Evolutionary conservation across 2,888 invertebrate genomes (phyloP).

Genomic region (Blastobasis lacticolella): DNA sequence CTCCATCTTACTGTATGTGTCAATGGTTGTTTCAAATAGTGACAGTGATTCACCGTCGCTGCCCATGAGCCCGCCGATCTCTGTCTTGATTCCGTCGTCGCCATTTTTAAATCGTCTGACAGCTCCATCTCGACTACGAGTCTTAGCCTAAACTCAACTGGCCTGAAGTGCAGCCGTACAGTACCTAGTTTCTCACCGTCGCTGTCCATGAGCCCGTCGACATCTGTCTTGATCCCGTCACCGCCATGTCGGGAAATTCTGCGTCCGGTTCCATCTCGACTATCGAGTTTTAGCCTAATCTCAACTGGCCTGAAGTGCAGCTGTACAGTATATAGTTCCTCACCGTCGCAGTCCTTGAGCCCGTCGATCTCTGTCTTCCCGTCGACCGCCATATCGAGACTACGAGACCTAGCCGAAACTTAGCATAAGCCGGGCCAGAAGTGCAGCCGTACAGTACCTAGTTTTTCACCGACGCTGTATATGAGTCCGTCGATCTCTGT

Average conservation of each 20-base stretch:
- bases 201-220: background rate
- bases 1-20: no score
- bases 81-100: constrained; percentile 71
- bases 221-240: background rate
- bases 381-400: constrained; percentile 47
- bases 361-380: constrained; percentile 71
- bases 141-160: background rate
- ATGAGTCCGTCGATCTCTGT: constrained; percentile 32
- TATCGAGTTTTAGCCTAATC: background rate
- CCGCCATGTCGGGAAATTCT: background rate
- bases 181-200: background rate
- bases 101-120: no score
- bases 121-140: constrained; percentile 56
- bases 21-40: no score
- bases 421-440: background rate
- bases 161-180: background rate
- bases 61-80: constrained; percentile 71
- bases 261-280: background rate
- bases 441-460: background rate
- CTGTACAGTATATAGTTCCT: background rate
- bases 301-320: background rate
- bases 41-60: constrained; percentile 55
- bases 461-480: constrained; percentile 48
- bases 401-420: background rate
- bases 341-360: constrained; percentile 20